Percentiles rank a stretch among this genome's conserved stretches.
phyloP scores from a whole-genome alignment of 2,113 vertebrate genomes.

The Hippolais icterina region DNA sequence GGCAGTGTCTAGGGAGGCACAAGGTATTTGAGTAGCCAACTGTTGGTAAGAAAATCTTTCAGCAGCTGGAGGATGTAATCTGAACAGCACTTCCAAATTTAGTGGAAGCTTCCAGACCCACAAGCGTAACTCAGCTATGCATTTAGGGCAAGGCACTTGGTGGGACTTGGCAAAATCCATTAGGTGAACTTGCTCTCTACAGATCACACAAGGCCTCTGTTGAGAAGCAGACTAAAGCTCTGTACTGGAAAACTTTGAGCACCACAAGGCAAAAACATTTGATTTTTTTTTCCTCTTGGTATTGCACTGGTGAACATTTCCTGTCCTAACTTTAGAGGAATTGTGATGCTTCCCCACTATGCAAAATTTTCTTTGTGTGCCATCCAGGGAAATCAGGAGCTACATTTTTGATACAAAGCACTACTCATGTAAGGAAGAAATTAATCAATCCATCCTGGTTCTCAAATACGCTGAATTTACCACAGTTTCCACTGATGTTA shows the following conservation, averaged over 20 bases:
- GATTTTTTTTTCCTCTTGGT: not conserved
- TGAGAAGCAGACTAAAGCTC: not conserved
- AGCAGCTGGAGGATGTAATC: slow-evolving; percentile 48
- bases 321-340: not conserved
- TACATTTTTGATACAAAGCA: not conserved
- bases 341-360: not conserved
- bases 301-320: not conserved
- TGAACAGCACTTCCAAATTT: slow-evolving; percentile 36
- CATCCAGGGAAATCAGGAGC: not conserved
- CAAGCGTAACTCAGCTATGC: not conserved
- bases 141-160: not conserved
- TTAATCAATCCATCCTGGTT: not conserved
- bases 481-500: not conserved
- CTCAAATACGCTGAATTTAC: not conserved
- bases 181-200: not conserved
- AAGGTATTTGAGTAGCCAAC: slow-evolving; percentile 39
- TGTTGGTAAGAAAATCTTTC: slow-evolving; percentile 61
- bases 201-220: not conserved
- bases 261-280: not conserved
- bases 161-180: not conserved
- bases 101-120: slow-evolving; percentile 1
- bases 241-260: not conserved
- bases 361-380: not conserved
- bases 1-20: not conserved
- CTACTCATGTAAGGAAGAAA: not conserved